Evolutionary conservation across 2,797 vertebrate genomes (phyloP).

Genomic region (Huso huso): DNA sequence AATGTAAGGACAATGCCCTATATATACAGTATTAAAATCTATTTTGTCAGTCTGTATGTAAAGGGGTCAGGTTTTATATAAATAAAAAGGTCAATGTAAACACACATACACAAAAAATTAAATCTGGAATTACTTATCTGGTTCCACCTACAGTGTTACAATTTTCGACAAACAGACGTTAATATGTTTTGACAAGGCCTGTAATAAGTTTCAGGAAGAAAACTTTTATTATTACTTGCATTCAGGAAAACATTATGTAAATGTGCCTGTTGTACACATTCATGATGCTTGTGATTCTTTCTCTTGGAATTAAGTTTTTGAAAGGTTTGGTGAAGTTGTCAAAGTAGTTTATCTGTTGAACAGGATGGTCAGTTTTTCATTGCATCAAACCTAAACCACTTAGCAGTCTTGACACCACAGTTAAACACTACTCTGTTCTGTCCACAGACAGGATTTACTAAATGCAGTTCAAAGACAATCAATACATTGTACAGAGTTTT

Average conservation of each 20-base stretch:
- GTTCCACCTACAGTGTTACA: no score
- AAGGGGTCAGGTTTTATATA: no score
- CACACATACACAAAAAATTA: no score
- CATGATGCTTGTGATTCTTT: neutral
- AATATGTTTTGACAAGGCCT: no score
- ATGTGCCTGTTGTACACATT: neutral
- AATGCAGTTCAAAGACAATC: slow-evolving; percentile 52
- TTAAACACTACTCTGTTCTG: slow-evolving; percentile 28
- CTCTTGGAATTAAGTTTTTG: neutral
- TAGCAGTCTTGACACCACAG: slow-evolving; percentile 17
- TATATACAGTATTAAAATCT: neutral
- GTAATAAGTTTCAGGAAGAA: no score
- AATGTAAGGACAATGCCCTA: slow-evolving; percentile 8
- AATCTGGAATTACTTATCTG: no score
- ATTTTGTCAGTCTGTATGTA: neutral
- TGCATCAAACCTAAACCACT: neutral
- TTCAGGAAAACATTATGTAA: neutral
- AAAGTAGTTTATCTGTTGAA: neutral
- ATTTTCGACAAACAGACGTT: no score
- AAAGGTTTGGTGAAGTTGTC: neutral
- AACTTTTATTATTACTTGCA: no score
- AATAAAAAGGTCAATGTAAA: no score
- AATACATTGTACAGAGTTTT: slow-evolving; percentile 38
- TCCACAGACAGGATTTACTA: slow-evolving; percentile 49
- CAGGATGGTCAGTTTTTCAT: slow-evolving; percentile 10